Conservation (phyloP, 2,888 invertebrate species). For the Ochlodes sylvanus region DNA sequence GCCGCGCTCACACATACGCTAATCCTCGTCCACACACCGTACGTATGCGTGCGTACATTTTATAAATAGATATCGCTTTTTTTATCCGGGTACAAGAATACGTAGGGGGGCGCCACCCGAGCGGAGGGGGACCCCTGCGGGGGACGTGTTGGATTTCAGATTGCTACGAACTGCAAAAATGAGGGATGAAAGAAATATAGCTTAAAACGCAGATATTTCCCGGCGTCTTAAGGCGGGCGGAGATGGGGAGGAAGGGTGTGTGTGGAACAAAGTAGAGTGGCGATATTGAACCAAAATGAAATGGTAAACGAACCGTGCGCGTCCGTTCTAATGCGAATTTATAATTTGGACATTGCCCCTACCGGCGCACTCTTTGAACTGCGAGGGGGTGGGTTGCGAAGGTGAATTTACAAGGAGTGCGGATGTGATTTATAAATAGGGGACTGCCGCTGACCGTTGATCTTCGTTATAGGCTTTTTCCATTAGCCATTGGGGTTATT, state of each 20-base stretch:
- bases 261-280: constrained; percentile 85
- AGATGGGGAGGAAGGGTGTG: constrained; percentile 70
- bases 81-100: constrained; percentile 84
- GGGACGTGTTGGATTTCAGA: constrained; percentile 86
- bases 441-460: constrained; percentile 66
- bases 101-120: constrained; percentile 75
- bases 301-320: constrained; percentile 85
- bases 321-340: constrained; percentile 86
- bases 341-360: constrained; percentile 84
- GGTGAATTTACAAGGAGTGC: constrained; percentile 78
- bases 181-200: constrained; percentile 87
- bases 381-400: constrained; percentile 62
- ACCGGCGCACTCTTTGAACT: constrained; percentile 80
- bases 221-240: constrained; percentile 81
- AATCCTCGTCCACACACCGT: constrained; percentile 74
- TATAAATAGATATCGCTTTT: constrained; percentile 85
- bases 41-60: constrained; percentile 79
- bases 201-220: constrained; percentile 86
- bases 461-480: constrained; percentile 62
- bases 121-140: constrained; percentile 75
- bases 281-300: constrained; percentile 85
- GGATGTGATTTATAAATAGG: constrained; percentile 79
- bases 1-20: constrained; percentile 64
- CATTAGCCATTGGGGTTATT: constrained; percentile 63
- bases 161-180: constrained; percentile 86